Percentiles rank a stretch among this genome's conserved stretches.
These are phyloP conservation scores for Phyllotreta cruciferae DNA, from an alignment of 2,888 invertebrate genomes.

Conservation along the genomic window DNA sequence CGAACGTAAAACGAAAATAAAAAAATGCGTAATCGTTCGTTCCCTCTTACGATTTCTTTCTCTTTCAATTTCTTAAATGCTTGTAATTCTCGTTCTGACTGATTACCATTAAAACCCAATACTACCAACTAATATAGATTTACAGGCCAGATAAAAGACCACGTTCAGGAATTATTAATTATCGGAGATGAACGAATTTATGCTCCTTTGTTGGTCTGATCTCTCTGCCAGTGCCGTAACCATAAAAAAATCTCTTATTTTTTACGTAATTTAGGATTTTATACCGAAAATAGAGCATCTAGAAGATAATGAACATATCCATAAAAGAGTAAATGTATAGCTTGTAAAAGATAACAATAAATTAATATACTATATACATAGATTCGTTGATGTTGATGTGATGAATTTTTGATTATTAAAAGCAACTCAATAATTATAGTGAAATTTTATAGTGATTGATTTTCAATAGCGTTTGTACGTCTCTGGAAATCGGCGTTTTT, in stretches of 20 bases:
- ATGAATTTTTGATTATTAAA: too few relatives aligned
- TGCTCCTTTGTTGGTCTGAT: conserved; percentile 44
- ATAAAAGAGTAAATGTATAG: too few relatives aligned
- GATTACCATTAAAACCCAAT: conserved; percentile 42
- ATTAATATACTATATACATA: too few relatives aligned
- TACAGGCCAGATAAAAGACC: conserved; percentile 38
- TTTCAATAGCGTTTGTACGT: background rate
- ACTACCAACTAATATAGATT: conserved; percentile 41
- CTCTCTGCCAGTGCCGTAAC: conserved; percentile 16
- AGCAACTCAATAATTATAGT: too few relatives aligned
- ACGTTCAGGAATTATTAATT: conserved; percentile 46
- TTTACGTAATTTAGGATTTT: background rate
- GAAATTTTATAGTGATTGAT: too few relatives aligned
- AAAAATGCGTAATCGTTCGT: conserved; percentile 19
- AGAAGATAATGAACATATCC: background rate
- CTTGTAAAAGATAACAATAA: too few relatives aligned
- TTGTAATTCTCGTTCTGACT: conserved; percentile 37
- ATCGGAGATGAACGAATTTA: conserved; percentile 49
- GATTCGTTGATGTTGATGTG: too few relatives aligned
- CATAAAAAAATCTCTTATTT: background rate
- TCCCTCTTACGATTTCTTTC: background rate
- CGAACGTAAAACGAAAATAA: conserved; percentile 11
- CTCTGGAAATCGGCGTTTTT: conserved; percentile 32
- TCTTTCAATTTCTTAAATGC: conserved; percentile 33
- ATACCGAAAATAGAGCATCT: background rate